A percentile compares a stretch with the other conserved stretches of the same genome.
phyloP scores from a whole-genome alignment of 2,113 vertebrate species.

The Leucopsar rothschildi region DNA sequence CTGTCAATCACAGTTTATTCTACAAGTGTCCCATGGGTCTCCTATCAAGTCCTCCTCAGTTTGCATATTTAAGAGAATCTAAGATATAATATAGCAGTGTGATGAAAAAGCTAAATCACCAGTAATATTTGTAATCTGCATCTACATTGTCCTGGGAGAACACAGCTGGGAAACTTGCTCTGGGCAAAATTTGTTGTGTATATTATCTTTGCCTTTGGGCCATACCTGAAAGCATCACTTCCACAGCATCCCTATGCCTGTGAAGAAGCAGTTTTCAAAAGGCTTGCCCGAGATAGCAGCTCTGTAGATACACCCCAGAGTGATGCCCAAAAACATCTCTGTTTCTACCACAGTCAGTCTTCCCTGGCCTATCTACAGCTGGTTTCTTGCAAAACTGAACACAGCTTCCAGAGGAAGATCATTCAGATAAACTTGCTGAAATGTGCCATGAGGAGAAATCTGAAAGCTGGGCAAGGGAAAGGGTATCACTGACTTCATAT shows the following conservation, averaged over 20 bases:
- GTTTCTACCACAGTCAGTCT: not conserved
- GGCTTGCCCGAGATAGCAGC: not conserved
- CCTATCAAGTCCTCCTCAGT: not conserved
- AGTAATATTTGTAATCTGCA: not conserved
- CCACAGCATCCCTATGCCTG: not conserved
- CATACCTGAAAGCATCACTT: not conserved
- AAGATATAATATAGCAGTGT: not conserved
- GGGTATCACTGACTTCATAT: not conserved
- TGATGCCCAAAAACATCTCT: not conserved
- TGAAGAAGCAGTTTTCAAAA: not conserved
- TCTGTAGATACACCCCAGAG: not conserved
- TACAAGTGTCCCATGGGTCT: not conserved
- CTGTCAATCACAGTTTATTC: not conserved
- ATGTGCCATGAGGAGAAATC: not conserved
- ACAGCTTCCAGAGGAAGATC: not conserved
- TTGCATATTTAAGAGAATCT: not conserved
- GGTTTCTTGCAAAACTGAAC: not conserved
- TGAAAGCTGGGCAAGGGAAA: not conserved
- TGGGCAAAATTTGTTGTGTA: not conserved
- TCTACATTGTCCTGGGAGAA: not conserved
- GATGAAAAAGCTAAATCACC: not conserved
- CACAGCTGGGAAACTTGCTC: not conserved
- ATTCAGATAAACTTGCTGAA: not conserved
- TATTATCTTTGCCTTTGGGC: not conserved
- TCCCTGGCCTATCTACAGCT: not conserved